A percentile compares a stretch with the other conserved stretches of the same genome.
These are phyloP conservation scores for Agrotis puta DNA, from an alignment of 2,888 invertebrate genomes.

Conservation along the genomic window DNA sequence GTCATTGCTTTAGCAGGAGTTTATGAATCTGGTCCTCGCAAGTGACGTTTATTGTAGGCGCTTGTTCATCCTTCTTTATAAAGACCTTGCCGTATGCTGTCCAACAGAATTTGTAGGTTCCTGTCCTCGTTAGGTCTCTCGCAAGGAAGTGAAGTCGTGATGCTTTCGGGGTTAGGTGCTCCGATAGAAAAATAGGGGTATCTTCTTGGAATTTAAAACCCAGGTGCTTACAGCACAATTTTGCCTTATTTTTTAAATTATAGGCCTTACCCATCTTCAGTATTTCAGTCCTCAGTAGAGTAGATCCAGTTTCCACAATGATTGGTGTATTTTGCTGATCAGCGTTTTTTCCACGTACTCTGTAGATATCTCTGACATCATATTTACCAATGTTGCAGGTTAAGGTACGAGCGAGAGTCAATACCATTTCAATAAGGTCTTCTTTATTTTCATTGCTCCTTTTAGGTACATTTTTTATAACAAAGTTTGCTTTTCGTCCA, in stretches of 20 bases:
- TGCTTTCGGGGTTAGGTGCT: background rate
- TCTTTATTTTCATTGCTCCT: too few relatives aligned
- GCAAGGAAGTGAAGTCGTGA: conserved; percentile 20
- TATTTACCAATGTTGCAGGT: too few relatives aligned
- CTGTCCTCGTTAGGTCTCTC: conserved; percentile 8
- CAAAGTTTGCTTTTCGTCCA: too few relatives aligned
- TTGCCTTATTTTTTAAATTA: background rate
- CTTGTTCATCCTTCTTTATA: conserved; percentile 7
- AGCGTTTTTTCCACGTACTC: too few relatives aligned
- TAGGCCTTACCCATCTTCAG: background rate
- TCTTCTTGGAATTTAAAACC: conserved; percentile 11
- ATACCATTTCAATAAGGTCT: too few relatives aligned
- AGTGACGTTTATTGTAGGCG: conserved; percentile 1
- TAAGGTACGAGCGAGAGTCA: too few relatives aligned
- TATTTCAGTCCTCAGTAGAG: background rate
- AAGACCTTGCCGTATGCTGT: conserved; percentile 3
- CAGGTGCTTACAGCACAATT: conserved; percentile 7
- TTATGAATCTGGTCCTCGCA: conserved; percentile 9
- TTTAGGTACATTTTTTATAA: background rate
- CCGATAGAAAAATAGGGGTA: background rate
- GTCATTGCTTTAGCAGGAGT: background rate
- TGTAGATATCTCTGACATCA: too few relatives aligned
- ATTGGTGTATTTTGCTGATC: too few relatives aligned
- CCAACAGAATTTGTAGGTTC: conserved; percentile 22
- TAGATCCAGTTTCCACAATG: too few relatives aligned